Evolutionary conservation across 2,888 invertebrate genomes (phyloP).

Genomic region (Rhogogaster chlorosoma): DNA sequence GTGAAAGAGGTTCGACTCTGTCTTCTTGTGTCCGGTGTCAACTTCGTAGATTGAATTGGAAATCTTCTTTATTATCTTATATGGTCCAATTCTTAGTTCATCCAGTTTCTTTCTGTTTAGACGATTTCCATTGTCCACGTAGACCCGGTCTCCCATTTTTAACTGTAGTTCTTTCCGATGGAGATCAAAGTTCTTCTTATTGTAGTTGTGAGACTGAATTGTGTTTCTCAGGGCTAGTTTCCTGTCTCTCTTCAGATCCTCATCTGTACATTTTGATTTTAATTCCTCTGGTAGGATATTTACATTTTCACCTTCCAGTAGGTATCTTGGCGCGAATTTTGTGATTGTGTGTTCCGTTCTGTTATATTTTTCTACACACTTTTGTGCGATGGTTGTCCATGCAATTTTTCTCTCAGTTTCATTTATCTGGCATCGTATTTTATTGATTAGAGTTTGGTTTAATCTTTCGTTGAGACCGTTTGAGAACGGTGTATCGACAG

Average conservation of each 20-base stretch:
- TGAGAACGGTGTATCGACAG: slow-evolving; percentile 3
- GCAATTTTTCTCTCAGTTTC: slow-evolving; percentile 35
- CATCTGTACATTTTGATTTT: neutral
- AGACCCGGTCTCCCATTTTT: slow-evolving; percentile 28
- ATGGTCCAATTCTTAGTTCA: slow-evolving; percentile 51
- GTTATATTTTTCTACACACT: slow-evolving; percentile 46
- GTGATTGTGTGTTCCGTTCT: slow-evolving; percentile 49
- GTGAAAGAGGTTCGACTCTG: slow-evolving; percentile 27
- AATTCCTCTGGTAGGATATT: slow-evolving; percentile 4
- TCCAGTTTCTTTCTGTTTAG: slow-evolving; percentile 49
- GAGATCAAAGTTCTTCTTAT: slow-evolving; percentile 12
- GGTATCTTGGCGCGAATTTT: slow-evolving; percentile 40
- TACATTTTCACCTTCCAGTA: slow-evolving; percentile 22
- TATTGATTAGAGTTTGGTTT: neutral
- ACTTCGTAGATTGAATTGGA: slow-evolving; percentile 17
- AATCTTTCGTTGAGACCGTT: neutral
- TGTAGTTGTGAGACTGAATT: slow-evolving; percentile 24
- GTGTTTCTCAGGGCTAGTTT: slow-evolving; percentile 27
- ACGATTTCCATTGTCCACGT: slow-evolving; percentile 47
- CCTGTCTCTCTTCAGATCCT: slow-evolving; percentile 33
- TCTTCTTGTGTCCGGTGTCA: slow-evolving; percentile 12
- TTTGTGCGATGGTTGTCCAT: slow-evolving; percentile 48
- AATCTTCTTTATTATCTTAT: slow-evolving; percentile 21
- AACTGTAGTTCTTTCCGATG: slow-evolving; percentile 31
- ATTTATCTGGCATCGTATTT: slow-evolving; percentile 46